These are phyloP conservation scores for Mobula hypostoma DNA, from an alignment of 2,113 vertebrate species.

Conservation along the genomic window DNA sequence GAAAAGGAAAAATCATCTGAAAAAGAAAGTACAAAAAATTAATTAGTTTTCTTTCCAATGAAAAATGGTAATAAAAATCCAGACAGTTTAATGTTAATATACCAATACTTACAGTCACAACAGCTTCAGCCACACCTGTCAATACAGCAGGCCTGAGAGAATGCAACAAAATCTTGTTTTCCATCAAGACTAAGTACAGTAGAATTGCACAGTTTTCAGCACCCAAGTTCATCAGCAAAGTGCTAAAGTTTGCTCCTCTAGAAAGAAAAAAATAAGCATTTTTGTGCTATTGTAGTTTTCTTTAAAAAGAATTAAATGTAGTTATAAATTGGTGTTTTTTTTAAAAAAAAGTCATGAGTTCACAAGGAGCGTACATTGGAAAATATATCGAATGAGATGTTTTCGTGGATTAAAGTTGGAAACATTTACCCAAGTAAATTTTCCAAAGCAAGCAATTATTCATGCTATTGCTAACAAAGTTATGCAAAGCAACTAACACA, in stretches of 20 bases:
- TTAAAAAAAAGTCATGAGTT: background rate
- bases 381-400: background rate
- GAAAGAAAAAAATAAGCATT: background rate
- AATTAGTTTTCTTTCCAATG: constrained; percentile 41
- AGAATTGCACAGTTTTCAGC: constrained; percentile 88
- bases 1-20: constrained; percentile 98
- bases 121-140: constrained; percentile 94
- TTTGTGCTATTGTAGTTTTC: background rate
- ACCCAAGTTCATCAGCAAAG: constrained; percentile 86
- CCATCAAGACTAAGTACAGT: constrained; percentile 81
- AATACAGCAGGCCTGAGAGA: constrained; percentile 90
- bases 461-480: background rate
- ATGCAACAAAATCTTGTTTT: constrained; percentile 92
- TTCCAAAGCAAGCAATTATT: background rate
- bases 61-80: background rate
- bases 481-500: background rate
- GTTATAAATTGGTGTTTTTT: background rate
- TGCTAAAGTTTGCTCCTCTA: constrained; percentile 91
- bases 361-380: background rate
- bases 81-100: background rate
- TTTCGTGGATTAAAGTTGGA: background rate
- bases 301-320: background rate
- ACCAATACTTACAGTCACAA: constrained; percentile 80
- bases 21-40: constrained; percentile 48
- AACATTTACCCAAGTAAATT: background rate